These are phyloP conservation scores for Stenurella melanura DNA, from an alignment of 2,888 invertebrate genomes.

Conservation along the genomic window DNA sequence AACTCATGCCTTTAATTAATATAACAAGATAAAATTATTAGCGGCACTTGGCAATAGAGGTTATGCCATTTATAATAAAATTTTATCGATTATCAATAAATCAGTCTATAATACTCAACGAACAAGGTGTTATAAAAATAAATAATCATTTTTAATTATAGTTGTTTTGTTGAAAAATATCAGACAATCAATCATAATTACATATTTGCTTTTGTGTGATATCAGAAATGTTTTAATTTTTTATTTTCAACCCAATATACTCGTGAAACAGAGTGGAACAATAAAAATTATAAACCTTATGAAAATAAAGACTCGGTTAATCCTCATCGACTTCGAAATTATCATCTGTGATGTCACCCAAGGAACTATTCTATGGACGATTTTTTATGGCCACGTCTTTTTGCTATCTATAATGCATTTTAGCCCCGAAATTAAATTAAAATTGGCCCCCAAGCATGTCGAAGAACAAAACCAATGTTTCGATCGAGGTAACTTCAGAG, in stretches of 20 bases:
- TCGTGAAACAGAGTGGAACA: not conserved
- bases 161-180: slow-evolving; percentile 34
- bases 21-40: slow-evolving; percentile 42
- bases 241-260: not conserved
- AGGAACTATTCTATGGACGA: too few species aligned
- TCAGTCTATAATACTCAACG: slow-evolving; percentile 35
- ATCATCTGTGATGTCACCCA: too few species aligned
- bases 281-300: not conserved
- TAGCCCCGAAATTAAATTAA: too few species aligned
- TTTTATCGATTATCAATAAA: slow-evolving; percentile 44
- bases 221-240: slow-evolving; percentile 20
- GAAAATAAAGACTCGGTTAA: too few species aligned
- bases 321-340: too few species aligned
- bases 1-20: slow-evolving; percentile 39
- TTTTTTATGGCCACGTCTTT: too few species aligned
- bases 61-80: slow-evolving; percentile 35
- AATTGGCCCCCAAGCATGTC: too few species aligned
- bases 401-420: too few species aligned
- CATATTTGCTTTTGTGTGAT: slow-evolving; percentile 35
- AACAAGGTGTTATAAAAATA: slow-evolving; percentile 42
- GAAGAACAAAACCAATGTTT: too few species aligned
- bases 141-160: slow-evolving; percentile 41
- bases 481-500: too few species aligned
- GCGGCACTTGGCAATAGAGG: slow-evolving; percentile 32
- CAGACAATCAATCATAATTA: slow-evolving; percentile 35